Evolutionary conservation across 1,140 invertebrate genomes (phyloP).

Genomic region (Bombyx mandarina): DNA sequence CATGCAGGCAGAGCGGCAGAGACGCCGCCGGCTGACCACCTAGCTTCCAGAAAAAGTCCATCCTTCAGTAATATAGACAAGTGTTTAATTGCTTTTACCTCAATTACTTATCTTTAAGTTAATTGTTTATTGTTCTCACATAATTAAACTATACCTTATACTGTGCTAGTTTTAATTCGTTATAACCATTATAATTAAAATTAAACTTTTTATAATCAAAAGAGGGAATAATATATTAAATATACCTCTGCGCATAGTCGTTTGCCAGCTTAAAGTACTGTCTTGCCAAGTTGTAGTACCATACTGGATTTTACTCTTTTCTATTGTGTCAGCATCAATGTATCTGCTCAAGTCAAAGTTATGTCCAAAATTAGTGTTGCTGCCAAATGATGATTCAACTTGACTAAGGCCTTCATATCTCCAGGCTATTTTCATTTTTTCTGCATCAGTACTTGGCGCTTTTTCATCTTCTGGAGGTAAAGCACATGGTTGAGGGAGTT

Average conservation of each 20-base stretch:
- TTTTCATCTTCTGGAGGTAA: slow-evolving; percentile 30
- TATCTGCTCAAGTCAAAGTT: slow-evolving; percentile 84
- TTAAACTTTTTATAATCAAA: not conserved
- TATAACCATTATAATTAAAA: too few species aligned
- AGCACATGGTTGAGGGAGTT: slow-evolving; percentile 58
- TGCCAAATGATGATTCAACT: slow-evolving; percentile 73
- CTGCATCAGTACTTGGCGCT: slow-evolving; percentile 18
- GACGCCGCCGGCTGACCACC: too few species aligned
- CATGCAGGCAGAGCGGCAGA: too few species aligned
- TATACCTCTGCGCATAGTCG: not conserved
- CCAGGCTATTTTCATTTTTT: slow-evolving; percentile 89
- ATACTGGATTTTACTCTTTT: slow-evolving; percentile 69
- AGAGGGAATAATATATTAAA: not conserved
- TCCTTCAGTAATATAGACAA: too few species aligned
- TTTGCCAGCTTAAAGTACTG: too few species aligned
- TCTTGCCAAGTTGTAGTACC: slow-evolving; percentile 15
- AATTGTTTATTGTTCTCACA: too few species aligned
- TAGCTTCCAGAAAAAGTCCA: too few species aligned
- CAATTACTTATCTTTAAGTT: too few species aligned
- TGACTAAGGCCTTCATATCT: slow-evolving; percentile 83
- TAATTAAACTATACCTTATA: too few species aligned
- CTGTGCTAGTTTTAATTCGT: too few species aligned
- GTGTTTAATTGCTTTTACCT: too few species aligned
- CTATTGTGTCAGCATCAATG: slow-evolving; percentile 75
- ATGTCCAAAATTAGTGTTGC: slow-evolving; percentile 76